These are phyloP conservation scores for Drosophila obscura DNA, from an alignment of 1,140 invertebrate genomes.

Conservation along the genomic window DNA sequence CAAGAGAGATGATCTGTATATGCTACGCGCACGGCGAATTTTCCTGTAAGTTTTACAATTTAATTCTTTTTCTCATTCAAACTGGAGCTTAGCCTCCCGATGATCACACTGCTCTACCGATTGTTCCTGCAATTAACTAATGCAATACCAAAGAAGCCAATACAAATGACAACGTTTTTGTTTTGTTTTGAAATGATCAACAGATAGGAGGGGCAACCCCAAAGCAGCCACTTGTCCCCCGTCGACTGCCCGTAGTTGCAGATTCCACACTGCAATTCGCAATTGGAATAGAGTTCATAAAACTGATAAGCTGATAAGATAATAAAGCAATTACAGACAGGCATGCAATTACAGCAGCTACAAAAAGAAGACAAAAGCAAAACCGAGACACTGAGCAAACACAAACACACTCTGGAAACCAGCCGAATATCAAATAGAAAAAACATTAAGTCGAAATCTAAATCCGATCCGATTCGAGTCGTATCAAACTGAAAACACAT, in stretches of 20 bases:
- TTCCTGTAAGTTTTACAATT: too few relatives aligned
- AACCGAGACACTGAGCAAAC: constrained; percentile 4
- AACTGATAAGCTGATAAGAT: constrained; percentile 65
- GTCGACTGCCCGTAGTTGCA: neutral
- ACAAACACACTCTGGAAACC: neutral
- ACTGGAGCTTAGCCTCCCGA: too few relatives aligned
- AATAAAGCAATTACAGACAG: constrained; percentile 53
- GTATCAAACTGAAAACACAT: constrained; percentile 25
- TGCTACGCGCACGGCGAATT: too few relatives aligned
- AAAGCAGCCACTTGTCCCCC: constrained; percentile 9
- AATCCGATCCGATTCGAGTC: constrained; percentile 3
- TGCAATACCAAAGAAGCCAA: constrained; percentile 14
- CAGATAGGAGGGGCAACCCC: constrained; percentile 35
- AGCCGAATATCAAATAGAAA: constrained; percentile 11
- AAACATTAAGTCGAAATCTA: constrained; percentile 7
- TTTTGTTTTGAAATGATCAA: neutral
- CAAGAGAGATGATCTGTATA: too few relatives aligned
- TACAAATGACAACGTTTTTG: constrained; percentile 29
- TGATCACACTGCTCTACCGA: neutral
- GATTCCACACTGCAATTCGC: constrained; percentile 33
- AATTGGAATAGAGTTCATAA: constrained; percentile 24
- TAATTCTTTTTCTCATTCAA: too few relatives aligned
- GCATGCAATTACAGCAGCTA: constrained; percentile 57
- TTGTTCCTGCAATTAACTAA: constrained; percentile 14
- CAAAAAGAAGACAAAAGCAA: constrained; percentile 19